Conservation (phyloP, 2,797 vertebrate genomes). For the Lepilemur septentrionalis region DNA sequence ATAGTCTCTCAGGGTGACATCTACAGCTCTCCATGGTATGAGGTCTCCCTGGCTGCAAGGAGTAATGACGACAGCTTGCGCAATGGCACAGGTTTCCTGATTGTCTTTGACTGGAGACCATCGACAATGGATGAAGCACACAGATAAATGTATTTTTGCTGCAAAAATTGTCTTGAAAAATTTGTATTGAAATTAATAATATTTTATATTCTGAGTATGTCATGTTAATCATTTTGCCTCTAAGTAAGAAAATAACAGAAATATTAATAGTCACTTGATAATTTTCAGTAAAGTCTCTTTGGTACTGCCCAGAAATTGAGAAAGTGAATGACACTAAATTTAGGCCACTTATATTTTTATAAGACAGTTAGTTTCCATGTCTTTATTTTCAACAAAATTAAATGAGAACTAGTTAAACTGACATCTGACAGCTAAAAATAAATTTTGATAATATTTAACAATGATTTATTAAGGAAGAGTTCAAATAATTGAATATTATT, state of each 20-base stretch:
- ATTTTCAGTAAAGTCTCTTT: not conserved
- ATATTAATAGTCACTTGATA: not conserved
- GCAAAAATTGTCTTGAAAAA: not conserved
- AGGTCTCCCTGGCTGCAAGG: not conserved
- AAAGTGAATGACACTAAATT: not conserved
- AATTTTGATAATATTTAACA: not conserved
- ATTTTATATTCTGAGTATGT: not conserved
- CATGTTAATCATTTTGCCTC: not conserved
- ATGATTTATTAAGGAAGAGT: not conserved
- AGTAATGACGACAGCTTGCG: not conserved
- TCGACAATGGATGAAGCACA: not conserved
- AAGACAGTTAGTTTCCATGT: not conserved
- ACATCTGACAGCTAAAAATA: not conserved
- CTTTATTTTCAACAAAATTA: not conserved
- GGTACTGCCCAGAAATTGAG: not conserved
- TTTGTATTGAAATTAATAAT: not conserved
- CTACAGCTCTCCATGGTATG: not conserved
- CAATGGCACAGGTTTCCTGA: not conserved
- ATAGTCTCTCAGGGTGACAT: not conserved
- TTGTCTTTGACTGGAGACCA: not conserved
- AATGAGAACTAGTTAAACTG: not conserved
- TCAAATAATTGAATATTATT: not conserved
- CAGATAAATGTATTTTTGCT: not conserved
- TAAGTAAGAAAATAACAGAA: not conserved
- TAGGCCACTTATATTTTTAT: fast-evolving